phyloP scores from a whole-genome alignment of 2,113 vertebrate species.

The Protobothrops mucrosquamatus region DNA sequence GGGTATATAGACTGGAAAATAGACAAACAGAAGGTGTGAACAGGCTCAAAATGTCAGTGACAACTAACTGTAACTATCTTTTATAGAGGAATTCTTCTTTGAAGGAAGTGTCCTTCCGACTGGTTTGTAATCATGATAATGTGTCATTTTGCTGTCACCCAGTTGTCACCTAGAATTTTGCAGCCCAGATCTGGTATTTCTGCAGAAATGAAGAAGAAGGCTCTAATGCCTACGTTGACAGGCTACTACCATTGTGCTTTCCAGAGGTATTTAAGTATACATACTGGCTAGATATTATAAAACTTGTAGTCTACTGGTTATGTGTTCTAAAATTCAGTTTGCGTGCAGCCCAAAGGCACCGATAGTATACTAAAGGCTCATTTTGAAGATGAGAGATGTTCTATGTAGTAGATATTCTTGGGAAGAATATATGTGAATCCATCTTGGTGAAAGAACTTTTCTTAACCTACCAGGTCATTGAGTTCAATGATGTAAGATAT shows the following conservation, averaged over 20 bases:
- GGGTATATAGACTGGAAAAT: background rate
- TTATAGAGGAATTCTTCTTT: background rate
- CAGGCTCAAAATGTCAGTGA: background rate
- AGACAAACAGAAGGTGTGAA: background rate
- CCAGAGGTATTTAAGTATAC: background rate
- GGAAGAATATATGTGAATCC: background rate
- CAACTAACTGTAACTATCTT: background rate
- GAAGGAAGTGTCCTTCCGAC: background rate
- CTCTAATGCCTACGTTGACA: background rate
- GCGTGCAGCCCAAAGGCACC: background rate
- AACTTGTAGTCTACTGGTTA: background rate
- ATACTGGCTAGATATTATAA: background rate
- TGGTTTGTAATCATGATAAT: background rate
- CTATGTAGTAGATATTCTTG: background rate
- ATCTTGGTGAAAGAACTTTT: slow-evolving; percentile 9
- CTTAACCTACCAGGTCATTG: slow-evolving; percentile 22
- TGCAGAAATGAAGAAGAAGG: background rate
- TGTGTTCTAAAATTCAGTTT: background rate
- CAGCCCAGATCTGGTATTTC: background rate
- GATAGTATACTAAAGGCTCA: background rate
- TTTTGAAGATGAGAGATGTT: background rate
- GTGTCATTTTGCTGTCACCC: background rate
- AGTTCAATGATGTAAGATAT: slow-evolving; percentile 30
- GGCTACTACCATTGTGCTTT: background rate
- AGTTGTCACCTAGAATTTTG: background rate